phyloP scores from a whole-genome alignment of 2,888 invertebrate species.

The Iselma pallidipennis region DNA sequence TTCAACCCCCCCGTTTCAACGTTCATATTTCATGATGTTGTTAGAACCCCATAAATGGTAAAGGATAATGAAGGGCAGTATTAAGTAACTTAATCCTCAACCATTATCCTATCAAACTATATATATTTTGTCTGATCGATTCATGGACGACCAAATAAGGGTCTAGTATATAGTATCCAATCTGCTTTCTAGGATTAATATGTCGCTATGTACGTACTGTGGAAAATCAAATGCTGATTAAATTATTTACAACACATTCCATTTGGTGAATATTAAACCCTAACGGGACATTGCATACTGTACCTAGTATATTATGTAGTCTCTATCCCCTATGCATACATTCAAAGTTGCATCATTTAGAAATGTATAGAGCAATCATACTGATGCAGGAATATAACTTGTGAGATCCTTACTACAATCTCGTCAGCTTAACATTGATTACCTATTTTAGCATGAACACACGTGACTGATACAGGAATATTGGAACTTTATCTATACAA shows the following conservation, averaged over 20 bases:
- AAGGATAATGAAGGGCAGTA: not conserved
- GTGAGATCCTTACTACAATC: constrained; percentile 4
- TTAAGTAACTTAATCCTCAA: not conserved
- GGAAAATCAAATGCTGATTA: constrained; percentile 9
- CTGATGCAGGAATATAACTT: constrained; percentile 14
- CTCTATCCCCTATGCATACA: too few relatives aligned
- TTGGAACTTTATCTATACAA: too few relatives aligned
- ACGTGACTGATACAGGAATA: constrained; percentile 10
- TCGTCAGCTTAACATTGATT: constrained; percentile 22
- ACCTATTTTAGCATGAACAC: constrained; percentile 16
- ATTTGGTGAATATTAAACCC: not conserved
- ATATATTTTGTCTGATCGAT: not conserved
- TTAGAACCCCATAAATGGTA: not conserved
- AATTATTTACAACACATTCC: constrained; percentile 12
- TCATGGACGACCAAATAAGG: not conserved
- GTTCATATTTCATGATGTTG: not conserved
- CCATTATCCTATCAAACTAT: not conserved
- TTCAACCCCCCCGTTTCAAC: too few relatives aligned
- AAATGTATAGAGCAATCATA: constrained; percentile 24
- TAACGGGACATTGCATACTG: constrained; percentile 8
- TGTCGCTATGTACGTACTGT: not conserved
- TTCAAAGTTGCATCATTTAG: constrained; percentile 22
- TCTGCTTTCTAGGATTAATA: not conserved
- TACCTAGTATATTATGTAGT: constrained; percentile 15
- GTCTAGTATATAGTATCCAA: not conserved